Evolutionary conservation across 2,797 vertebrate species (phyloP).

Genomic region (Cirrhinus mrigala): DNA sequence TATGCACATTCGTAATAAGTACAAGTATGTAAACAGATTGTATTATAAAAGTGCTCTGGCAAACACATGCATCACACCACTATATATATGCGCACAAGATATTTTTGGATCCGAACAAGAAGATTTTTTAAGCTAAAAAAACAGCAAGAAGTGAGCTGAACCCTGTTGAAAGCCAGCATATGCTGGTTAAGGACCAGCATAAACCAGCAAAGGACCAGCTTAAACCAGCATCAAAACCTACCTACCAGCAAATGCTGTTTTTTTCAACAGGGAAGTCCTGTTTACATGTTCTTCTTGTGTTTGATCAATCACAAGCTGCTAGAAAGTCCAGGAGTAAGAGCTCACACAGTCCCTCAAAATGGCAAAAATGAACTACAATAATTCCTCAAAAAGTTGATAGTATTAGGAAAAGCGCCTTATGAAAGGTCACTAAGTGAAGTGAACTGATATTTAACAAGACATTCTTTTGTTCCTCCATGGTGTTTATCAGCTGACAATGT

Average conservation of each 20-base stretch:
- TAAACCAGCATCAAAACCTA: too few relatives aligned
- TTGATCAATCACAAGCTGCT: not conserved
- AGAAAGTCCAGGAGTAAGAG: not conserved
- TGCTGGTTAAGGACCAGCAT: too few relatives aligned
- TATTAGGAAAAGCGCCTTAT: not conserved
- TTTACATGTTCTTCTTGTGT: not conserved
- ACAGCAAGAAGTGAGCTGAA: not conserved
- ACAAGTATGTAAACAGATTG: not conserved
- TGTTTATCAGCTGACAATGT: conserved; percentile 11
- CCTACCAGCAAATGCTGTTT: too few relatives aligned
- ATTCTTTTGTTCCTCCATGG: not conserved
- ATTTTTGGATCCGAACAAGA: not conserved
- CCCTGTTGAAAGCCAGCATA: too few relatives aligned
- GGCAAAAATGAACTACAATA: not conserved
- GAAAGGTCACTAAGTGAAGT: conserved; percentile 22
- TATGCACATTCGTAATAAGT: not conserved
- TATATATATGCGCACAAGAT: not conserved
- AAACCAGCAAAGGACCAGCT: too few relatives aligned
- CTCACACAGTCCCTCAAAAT: not conserved
- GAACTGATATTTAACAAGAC: not conserved
- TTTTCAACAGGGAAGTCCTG: too few relatives aligned
- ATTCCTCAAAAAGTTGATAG: not conserved
- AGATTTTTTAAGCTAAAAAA: not conserved
- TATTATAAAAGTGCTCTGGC: not conserved
- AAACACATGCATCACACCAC: not conserved